Percentiles rank a stretch among this genome's conserved stretches.
phyloP scores from a whole-genome alignment of 2,113 vertebrate species.

The Phasianus colchicus region DNA sequence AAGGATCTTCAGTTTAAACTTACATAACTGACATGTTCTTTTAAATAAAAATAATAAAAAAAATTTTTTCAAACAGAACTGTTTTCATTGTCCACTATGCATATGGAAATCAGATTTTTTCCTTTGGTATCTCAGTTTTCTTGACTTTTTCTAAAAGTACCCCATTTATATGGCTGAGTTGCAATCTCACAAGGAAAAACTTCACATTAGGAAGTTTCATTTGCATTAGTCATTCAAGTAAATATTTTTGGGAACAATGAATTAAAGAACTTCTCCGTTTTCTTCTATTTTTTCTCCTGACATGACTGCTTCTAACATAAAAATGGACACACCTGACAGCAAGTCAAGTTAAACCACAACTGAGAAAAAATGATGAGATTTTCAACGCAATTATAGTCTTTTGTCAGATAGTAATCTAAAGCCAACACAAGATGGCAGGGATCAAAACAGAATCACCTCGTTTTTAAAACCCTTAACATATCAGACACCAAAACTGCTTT shows the following conservation, averaged over 20 bases:
- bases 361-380: background rate
- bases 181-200: background rate
- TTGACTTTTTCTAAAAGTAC: background rate
- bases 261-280: background rate
- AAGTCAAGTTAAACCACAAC: background rate
- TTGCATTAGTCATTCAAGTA: background rate
- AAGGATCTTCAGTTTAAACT: background rate
- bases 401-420: conserved; percentile 18
- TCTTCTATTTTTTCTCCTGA: background rate
- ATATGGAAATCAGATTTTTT: background rate
- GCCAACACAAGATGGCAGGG: conserved; percentile 12
- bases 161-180: background rate
- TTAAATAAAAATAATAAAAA: background rate
- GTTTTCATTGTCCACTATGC: background rate
- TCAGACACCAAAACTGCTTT: background rate
- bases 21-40: background rate
- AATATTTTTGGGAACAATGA: background rate
- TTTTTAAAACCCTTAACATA: conserved; percentile 22
- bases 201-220: background rate
- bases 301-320: background rate
- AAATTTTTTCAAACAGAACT: background rate
- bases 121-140: background rate
- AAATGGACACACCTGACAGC: background rate
- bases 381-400: conserved; percentile 31
- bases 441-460: conserved; percentile 27